phyloP scores from a whole-genome alignment of 2,888 invertebrate genomes.

The Diplazon laetatorius region DNA sequence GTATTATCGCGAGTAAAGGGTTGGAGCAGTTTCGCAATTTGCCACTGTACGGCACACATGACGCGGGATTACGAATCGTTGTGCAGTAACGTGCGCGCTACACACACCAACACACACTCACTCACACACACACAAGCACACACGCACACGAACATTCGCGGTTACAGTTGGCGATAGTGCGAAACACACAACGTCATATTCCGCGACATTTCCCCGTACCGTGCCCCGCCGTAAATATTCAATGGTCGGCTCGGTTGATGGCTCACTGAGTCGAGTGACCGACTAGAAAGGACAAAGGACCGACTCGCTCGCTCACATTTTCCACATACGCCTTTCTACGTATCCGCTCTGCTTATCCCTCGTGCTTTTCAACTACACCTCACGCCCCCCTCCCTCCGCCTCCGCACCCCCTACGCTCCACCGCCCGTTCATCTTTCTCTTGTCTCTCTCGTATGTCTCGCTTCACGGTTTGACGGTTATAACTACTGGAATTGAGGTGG shows the following conservation, averaged over 20 bases:
- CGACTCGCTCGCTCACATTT: slow-evolving; percentile 42
- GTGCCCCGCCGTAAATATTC: slow-evolving; percentile 34
- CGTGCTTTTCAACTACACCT: slow-evolving; percentile 22
- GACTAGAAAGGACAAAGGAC: slow-evolving; percentile 47
- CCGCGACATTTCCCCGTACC: slow-evolving; percentile 30
- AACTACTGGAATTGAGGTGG: no score
- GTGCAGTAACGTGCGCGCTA: neutral
- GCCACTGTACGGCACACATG: slow-evolving; percentile 53
- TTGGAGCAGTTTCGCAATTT: slow-evolving; percentile 58
- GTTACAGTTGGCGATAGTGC: slow-evolving; percentile 21
- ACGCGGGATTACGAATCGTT: slow-evolving; percentile 45
- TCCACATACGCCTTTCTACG: slow-evolving; percentile 8
- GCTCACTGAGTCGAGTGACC: slow-evolving; percentile 42
- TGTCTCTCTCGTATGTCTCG: slow-evolving; percentile 4
- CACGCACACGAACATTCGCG: no score
- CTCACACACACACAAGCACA: no score
- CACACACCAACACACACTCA: slow-evolving; percentile 21
- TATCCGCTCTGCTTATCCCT: slow-evolving; percentile 8
- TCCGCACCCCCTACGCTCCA: no score
- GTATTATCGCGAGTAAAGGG: slow-evolving; percentile 1
- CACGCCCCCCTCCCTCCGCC: neutral
- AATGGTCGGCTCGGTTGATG: slow-evolving; percentile 36
- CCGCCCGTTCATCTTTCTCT: neutral
- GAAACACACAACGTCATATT: slow-evolving; percentile 28
- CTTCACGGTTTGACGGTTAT: no score